A percentile compares a stretch with the other conserved stretches of the same genome.
Conservation (phyloP, 2,797 vertebrate genomes). For the Setipinna tenuifilis region DNA sequence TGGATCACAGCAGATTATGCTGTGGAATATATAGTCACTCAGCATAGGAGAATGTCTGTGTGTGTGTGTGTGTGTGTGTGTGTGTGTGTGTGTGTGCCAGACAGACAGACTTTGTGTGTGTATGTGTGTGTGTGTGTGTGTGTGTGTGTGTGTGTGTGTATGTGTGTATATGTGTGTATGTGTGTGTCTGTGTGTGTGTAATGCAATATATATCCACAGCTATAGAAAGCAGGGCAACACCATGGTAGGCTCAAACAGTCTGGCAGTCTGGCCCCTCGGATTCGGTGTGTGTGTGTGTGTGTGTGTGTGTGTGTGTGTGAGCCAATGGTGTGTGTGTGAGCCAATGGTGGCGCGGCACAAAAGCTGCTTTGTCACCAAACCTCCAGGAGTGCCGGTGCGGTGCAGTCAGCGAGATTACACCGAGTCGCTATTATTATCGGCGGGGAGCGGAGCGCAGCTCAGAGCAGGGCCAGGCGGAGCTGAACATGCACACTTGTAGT, state of each 20-base stretch:
- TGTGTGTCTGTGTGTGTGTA: background rate
- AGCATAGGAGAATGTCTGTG: background rate
- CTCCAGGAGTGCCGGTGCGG: slow-evolving; percentile 46
- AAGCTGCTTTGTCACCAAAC: slow-evolving; percentile 65
- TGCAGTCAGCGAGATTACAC: slow-evolving; percentile 43
- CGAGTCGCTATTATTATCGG: slow-evolving; percentile 53
- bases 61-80: background rate
- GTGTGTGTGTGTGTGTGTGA: background rate
- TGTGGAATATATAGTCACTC: background rate
- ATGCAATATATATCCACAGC: background rate
- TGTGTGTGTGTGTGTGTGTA: no score
- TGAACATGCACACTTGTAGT: slow-evolving; percentile 52
- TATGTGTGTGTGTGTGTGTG: slow-evolving; percentile 11
- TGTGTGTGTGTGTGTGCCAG: background rate
- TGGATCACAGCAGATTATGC: background rate
- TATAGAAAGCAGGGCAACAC: slow-evolving; percentile 9
- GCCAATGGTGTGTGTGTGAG: slow-evolving; percentile 50
- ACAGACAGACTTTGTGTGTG: no score
- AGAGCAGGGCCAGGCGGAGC: slow-evolving; percentile 38
- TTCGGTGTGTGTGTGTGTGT: slow-evolving; percentile 16
- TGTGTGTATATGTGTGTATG: no score
- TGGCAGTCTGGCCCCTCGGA: slow-evolving; percentile 50
- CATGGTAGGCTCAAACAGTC: slow-evolving; percentile 30
- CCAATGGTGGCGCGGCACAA: slow-evolving; percentile 46
- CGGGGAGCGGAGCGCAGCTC: no score